phyloP scores from a whole-genome alignment of 2,888 invertebrate species.

The Tetanocera ferruginea region DNA sequence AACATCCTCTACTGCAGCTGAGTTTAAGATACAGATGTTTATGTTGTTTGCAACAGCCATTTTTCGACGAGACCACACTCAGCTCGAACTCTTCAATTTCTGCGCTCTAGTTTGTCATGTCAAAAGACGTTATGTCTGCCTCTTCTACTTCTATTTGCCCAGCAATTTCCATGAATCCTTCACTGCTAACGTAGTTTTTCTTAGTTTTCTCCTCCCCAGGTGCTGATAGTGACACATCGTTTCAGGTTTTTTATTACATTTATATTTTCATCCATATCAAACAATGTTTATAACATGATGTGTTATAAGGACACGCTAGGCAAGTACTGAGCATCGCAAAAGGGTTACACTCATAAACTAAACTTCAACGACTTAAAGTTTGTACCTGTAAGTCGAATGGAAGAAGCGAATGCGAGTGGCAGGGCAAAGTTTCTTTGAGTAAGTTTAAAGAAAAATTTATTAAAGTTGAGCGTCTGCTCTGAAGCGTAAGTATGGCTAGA shows the following conservation, averaged over 20 bases:
- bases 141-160: neutral
- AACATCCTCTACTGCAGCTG: no score
- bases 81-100: constrained; percentile 5
- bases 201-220: neutral
- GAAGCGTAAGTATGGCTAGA: no score
- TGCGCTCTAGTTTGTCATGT: neutral
- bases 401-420: neutral
- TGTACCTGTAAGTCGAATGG: neutral
- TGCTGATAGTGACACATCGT: constrained; percentile 5
- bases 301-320: constrained; percentile 1
- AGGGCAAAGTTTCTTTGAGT: no score
- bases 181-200: no score
- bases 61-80: neutral
- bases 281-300: constrained; percentile 9
- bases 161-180: neutral
- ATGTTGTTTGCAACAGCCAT: no score
- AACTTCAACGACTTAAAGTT: neutral
- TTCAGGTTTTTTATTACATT: constrained; percentile 1
- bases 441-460: no score
- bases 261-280: constrained; percentile 16
- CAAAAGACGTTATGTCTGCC: neutral
- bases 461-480: no score
- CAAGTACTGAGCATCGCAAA: neutral
- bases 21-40: no score
- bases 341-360: constrained; percentile 11